A percentile compares a stretch with the other conserved stretches of the same genome.
Conservation (phyloP, 2,888 invertebrate genomes). For the Halocaridina rubra region DNA sequence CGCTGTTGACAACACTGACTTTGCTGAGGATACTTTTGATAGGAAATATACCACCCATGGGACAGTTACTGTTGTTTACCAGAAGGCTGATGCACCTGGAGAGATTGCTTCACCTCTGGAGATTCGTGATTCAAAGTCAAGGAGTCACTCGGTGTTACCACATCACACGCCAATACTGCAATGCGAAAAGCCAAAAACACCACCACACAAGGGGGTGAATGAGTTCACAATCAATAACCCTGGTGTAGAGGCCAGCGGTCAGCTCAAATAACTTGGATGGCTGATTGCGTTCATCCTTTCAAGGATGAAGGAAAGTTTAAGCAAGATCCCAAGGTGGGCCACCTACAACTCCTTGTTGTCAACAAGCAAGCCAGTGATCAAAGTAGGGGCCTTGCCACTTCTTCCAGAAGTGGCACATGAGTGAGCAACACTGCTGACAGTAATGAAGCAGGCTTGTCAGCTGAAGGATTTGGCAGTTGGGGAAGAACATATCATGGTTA, state of each 20-base stretch:
- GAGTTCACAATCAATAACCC: neutral
- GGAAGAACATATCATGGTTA: no score
- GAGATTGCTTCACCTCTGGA: constrained; percentile 10
- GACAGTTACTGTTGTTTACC: constrained; percentile 28
- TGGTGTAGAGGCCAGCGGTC: neutral
- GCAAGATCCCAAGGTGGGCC: no score
- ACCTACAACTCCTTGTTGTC: no score
- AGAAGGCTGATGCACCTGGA: neutral
- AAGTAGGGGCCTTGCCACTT: no score
- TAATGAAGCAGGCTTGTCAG: no score
- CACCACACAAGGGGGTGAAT: neutral
- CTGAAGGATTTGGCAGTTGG: no score
- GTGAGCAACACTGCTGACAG: no score
- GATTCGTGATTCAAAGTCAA: constrained; percentile 14
- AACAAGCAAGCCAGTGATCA: no score
- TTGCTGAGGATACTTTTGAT: constrained; percentile 10
- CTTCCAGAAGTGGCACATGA: no score
- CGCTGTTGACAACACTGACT: constrained; percentile 70
- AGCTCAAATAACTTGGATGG: constrained; percentile 43
- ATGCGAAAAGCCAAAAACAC: constrained; percentile 24
- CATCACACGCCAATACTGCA: no score
- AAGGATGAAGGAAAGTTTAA: neutral
- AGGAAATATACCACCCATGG: no score
- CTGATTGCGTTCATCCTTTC: constrained; percentile 10
- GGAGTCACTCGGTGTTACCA: neutral